Percentiles rank a stretch among this genome's conserved stretches.
These are phyloP conservation scores for Hemithea aestivaria DNA, from an alignment of 2,888 invertebrate genomes.

Conservation along the genomic window DNA sequence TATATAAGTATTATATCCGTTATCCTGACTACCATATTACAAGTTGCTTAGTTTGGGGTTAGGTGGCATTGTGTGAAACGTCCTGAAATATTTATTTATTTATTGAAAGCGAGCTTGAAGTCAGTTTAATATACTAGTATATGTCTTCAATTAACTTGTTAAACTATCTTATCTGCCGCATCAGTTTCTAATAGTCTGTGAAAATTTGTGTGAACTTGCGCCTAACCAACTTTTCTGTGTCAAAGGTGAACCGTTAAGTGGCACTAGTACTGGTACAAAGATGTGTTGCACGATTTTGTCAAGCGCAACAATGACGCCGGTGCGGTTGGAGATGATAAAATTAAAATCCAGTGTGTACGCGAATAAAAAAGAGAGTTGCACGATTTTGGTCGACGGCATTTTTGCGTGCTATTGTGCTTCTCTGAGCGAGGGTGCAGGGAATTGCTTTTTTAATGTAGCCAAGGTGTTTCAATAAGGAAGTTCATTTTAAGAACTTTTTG, in stretches of 20 bases:
- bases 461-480: conserved; percentile 11
- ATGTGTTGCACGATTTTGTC: conserved; percentile 53
- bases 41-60: too few relatives aligned
- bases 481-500: conserved; percentile 13
- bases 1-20: too few relatives aligned
- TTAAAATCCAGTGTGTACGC: conserved; percentile 31
- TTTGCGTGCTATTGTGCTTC: conserved; percentile 27
- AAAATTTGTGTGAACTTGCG: conserved; percentile 31
- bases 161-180: conserved; percentile 15
- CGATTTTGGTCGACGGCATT: conserved; percentile 23
- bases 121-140: too few relatives aligned
- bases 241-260: conserved; percentile 71
- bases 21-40: too few relatives aligned
- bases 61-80: too few relatives aligned
- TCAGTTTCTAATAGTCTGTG: conserved; percentile 23
- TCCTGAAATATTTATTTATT: too few relatives aligned
- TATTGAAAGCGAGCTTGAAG: too few relatives aligned
- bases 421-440: conserved; percentile 20
- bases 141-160: too few relatives aligned
- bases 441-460: conserved; percentile 18
- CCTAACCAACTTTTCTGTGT: conserved; percentile 45
- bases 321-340: conserved; percentile 41
- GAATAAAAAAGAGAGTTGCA: conserved; percentile 22
- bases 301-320: conserved; percentile 49
- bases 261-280: conserved; percentile 44